Evolutionary conservation across 2,888 invertebrate species (phyloP).

Genomic region (Dysmachus trigonus): DNA sequence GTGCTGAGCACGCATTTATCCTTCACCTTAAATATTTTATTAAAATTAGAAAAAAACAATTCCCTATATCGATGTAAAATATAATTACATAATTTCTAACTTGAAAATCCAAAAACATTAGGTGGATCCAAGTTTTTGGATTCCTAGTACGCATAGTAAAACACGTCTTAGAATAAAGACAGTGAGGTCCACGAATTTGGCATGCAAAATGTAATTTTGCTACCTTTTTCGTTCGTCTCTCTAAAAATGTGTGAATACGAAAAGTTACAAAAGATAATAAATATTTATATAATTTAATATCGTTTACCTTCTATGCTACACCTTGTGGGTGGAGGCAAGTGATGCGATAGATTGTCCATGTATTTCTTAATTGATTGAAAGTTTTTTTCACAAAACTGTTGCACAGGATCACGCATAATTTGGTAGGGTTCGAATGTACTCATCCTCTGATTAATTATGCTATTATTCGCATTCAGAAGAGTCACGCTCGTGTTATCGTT

Average conservation of each 20-base stretch:
- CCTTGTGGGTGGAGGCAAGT: slow-evolving; percentile 89
- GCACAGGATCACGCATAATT: slow-evolving; percentile 87
- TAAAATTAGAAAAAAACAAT: background rate
- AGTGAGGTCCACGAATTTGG: slow-evolving; percentile 83
- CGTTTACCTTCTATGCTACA: slow-evolving; percentile 89
- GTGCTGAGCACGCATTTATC: slow-evolving; percentile 81
- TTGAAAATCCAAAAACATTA: slow-evolving; percentile 94
- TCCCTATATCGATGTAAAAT: background rate
- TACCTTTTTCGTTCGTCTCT: slow-evolving; percentile 83
- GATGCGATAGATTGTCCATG: slow-evolving; percentile 85
- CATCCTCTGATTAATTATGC: slow-evolving; percentile 70
- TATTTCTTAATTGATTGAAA: slow-evolving; percentile 89
- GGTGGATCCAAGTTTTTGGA: slow-evolving; percentile 91
- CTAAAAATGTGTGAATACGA: slow-evolving; percentile 64
- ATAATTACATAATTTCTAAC: slow-evolving; percentile 64
- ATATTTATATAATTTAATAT: background rate
- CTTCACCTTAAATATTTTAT: slow-evolving; percentile 67
- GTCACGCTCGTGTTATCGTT: slow-evolving; percentile 82
- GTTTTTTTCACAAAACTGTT: slow-evolving; percentile 96
- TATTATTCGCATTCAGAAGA: slow-evolving; percentile 70
- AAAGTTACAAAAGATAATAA: background rate
- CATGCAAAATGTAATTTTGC: slow-evolving; percentile 91
- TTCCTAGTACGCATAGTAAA: slow-evolving; percentile 82
- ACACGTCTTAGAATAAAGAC: slow-evolving; percentile 83
- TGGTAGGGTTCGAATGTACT: slow-evolving; percentile 90